phyloP scores from a whole-genome alignment of 2,888 invertebrate genomes.

The Sphinx pinastri region DNA sequence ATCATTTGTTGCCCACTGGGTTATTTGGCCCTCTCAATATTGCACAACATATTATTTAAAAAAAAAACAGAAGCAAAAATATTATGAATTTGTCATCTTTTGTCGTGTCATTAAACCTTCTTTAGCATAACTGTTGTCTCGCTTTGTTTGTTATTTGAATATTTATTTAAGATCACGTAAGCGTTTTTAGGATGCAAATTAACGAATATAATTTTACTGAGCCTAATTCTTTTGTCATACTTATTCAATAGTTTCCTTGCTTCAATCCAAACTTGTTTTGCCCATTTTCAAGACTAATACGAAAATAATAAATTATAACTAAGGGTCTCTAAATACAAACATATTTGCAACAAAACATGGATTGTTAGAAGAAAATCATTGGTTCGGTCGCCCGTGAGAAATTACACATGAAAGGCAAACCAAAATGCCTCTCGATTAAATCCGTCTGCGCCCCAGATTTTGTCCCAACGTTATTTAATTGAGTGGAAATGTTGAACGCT shows the following conservation, averaged over 20 bases:
- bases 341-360: constrained; percentile 40
- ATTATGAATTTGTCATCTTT: too few species aligned
- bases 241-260: not conserved
- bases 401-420: constrained; percentile 69
- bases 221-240: too few species aligned
- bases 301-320: not conserved
- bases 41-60: too few species aligned
- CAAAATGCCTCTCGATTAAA: constrained; percentile 72
- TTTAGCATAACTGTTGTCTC: too few species aligned
- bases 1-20: too few species aligned
- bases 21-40: too few species aligned
- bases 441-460: constrained; percentile 66
- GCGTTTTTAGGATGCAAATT: too few species aligned
- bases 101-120: too few species aligned
- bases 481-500: constrained; percentile 65
- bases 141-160: too few species aligned
- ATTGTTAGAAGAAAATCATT: constrained; percentile 55
- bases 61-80: too few species aligned
- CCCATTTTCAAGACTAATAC: not conserved
- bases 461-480: constrained; percentile 72
- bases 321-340: constrained; percentile 22
- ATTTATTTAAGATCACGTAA: too few species aligned
- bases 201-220: too few species aligned
- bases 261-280: not conserved
- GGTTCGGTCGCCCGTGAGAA: constrained; percentile 54